Base-by-base conservation (phyloP, 2,797 vertebrate genomes). In the Liasis olivaceus region DNA sequence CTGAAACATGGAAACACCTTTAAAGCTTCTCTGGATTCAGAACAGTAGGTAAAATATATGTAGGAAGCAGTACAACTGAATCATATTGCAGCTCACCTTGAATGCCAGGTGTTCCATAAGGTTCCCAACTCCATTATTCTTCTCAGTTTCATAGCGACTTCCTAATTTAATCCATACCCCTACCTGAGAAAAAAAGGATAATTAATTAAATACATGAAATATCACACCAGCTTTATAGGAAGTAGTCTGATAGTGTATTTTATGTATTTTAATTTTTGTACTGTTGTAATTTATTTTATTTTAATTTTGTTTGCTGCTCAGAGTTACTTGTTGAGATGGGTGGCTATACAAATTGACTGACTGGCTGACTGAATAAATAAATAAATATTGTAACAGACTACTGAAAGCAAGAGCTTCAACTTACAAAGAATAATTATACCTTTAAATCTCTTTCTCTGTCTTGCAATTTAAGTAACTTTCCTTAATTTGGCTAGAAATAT, bases 61-160 rank as follows among this genome's bases (percentile, higher is more conserved):
- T 0, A 85, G 89, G 5, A 0, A 4, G 66, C 8, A 2, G 51
- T 0, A 54, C 1, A 6, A 42, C n/a, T 62, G 42, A 0, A 13
- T 28, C 42, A 56, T 63, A 64, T 54, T 3, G 20, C 0, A 7
- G 60, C 93, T 81, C 96, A 99, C 99, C 98, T 99, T 99, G 95
- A 99, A 99, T 94, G 98, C 98, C 98, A 99, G 96, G 95, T 99
- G 99, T 94, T 99, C 99, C 97, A 99, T 47, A 91, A 99, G 99
- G 96, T 99, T 99, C 7, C 98, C 98, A 0, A 98, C 97, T 22
- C 99, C 99, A 0, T 99, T 99, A 96, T 98, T 99, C 95, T 98
- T 99, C 62, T 98, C 96, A 0, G 94, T 97, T 94, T 99, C 99
- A 91, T 99, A 98, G 89, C 99, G 98, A 96, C 99, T 99, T 64